These are phyloP conservation scores for Hylia prasina DNA, from an alignment of 2,113 vertebrate genomes.

Conservation along the genomic window DNA sequence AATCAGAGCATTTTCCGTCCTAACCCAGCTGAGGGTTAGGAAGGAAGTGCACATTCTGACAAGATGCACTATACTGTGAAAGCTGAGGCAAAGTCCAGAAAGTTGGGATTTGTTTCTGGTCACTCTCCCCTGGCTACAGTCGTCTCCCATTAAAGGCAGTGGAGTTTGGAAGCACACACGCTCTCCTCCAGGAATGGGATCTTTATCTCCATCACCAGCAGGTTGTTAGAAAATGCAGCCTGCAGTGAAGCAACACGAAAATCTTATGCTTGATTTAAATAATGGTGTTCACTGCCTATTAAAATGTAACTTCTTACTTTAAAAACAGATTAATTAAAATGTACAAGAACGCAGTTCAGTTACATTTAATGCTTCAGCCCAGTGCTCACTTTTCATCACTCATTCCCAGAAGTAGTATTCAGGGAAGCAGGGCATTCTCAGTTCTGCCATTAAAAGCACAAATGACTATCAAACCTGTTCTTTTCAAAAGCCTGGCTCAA, in stretches of 20 bases:
- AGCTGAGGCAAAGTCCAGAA: neutral
- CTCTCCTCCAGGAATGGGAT: neutral
- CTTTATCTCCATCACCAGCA: neutral
- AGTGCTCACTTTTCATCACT: neutral
- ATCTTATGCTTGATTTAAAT: slow-evolving; percentile 9
- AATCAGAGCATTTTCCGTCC: neutral
- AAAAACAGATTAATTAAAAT: slow-evolving; percentile 44
- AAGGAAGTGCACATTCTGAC: neutral
- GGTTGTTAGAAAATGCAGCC: neutral
- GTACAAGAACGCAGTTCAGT: slow-evolving; percentile 3
- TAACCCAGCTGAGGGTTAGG: neutral
- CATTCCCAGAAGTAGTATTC: slow-evolving; percentile 16
- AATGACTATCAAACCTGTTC: slow-evolving; percentile 11
- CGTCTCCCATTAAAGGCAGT: neutral
- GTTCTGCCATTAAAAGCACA: slow-evolving; percentile 24
- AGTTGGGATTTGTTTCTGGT: neutral
- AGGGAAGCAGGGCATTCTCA: neutral
- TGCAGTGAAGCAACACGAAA: neutral
- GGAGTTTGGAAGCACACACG: accelerated
- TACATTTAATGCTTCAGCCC: slow-evolving; percentile 22
- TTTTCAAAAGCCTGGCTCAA: slow-evolving; percentile 25
- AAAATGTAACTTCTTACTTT: slow-evolving; percentile 30
- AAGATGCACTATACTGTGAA: neutral
- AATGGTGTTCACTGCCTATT: slow-evolving; percentile 15
- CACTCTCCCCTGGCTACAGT: accelerated